Conservation (phyloP, 2,113 vertebrate species). For the Pimephales promelas region DNA sequence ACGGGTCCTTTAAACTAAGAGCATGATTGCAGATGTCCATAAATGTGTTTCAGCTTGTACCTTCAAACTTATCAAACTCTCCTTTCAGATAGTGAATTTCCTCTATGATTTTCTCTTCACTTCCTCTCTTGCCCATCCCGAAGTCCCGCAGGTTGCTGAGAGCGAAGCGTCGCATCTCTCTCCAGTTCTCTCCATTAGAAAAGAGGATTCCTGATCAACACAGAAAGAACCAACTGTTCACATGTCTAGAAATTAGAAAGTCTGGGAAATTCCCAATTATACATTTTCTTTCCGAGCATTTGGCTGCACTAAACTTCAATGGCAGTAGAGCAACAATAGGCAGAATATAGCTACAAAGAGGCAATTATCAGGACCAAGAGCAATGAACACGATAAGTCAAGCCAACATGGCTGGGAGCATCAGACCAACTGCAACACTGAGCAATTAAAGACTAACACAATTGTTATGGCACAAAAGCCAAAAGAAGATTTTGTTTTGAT, state of each 20-base stretch:
- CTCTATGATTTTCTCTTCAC: slow-evolving; percentile 68
- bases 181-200: slow-evolving; percentile 69
- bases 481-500: too few species aligned
- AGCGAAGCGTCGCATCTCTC: slow-evolving; percentile 71
- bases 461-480: too few species aligned
- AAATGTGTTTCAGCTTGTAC: slow-evolving; percentile 43
- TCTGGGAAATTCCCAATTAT: too few species aligned
- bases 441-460: too few species aligned
- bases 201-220: slow-evolving; percentile 63
- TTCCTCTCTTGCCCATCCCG: slow-evolving; percentile 71
- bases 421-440: too few species aligned
- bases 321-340: not conserved
- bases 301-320: not conserved
- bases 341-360: too few species aligned
- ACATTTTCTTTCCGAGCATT: too few species aligned
- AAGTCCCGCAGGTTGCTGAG: slow-evolving; percentile 67
- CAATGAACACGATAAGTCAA: too few species aligned
- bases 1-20: not conserved
- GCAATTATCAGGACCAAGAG: too few species aligned
- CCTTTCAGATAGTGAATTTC: slow-evolving; percentile 65
- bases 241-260: not conserved
- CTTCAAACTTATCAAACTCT: slow-evolving; percentile 63
- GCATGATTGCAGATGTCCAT: not conserved
- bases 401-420: too few species aligned
- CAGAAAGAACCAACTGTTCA: not conserved